Percentiles rank a stretch among this genome's conserved stretches.
Evolutionary conservation across 1,140 invertebrate genomes (phyloP).

Genomic region (Harlomillsia oculata): DNA sequence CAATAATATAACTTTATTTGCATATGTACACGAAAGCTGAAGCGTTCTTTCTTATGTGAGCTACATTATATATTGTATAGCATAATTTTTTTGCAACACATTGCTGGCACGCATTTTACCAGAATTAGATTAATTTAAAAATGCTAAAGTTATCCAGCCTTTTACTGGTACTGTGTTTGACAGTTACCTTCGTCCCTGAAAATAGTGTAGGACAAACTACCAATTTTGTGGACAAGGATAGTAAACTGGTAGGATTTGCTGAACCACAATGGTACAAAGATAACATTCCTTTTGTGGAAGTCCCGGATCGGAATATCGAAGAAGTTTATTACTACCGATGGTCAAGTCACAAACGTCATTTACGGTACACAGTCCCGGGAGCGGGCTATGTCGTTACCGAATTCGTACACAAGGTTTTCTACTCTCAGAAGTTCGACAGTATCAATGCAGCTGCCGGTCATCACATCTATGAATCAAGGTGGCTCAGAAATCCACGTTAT

Average conservation of each 20-base stretch:
- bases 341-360: conserved; percentile 26
- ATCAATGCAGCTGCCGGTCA: conserved; percentile 33
- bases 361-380: conserved; percentile 28
- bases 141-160: no score
- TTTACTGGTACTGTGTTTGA: no score
- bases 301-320: conserved; percentile 30
- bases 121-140: no score
- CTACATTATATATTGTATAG: no score
- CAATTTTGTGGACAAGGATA: conserved; percentile 20
- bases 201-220: conserved; percentile 3
- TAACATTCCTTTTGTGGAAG: conserved; percentile 33
- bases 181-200: no score
- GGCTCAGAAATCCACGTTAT: conserved; percentile 24
- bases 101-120: no score
- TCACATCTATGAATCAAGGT: conserved; percentile 31
- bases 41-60: no score
- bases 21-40: no score
- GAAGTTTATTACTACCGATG: conserved; percentile 33
- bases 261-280: conserved; percentile 29
- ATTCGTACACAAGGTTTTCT: conserved; percentile 28
- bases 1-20: neutral
- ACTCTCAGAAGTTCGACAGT: conserved; percentile 29
- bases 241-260: conserved; percentile 16
- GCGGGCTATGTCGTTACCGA: conserved; percentile 29
- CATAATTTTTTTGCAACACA: no score